phyloP scores from a whole-genome alignment of 2,113 vertebrate genomes.

The Parotia lawesii region DNA sequence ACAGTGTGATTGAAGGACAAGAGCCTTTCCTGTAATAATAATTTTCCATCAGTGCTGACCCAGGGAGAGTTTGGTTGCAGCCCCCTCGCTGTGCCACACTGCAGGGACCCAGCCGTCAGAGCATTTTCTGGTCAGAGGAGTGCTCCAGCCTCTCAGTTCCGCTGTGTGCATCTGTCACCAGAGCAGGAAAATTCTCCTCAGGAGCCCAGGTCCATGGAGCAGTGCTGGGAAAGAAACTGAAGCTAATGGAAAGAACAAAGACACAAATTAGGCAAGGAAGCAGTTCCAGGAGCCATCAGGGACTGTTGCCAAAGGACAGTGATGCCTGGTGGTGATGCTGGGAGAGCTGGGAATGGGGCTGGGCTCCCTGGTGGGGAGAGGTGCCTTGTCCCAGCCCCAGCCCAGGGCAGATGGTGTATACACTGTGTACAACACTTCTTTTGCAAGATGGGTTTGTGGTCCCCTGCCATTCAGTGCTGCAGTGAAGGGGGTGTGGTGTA shows the following conservation, averaged over 20 bases:
- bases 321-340: not conserved
- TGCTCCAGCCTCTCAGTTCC: not conserved
- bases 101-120: not conserved
- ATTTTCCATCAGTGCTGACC: not conserved
- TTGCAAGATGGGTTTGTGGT: not conserved
- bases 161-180: not conserved
- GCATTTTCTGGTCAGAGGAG: not conserved
- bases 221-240: not conserved
- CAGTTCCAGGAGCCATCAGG: not conserved
- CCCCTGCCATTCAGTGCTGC: not conserved
- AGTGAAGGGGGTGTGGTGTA: accelerated
- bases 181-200: not conserved
- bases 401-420: accelerated
- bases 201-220: not conserved
- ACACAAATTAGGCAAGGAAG: not conserved
- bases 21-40: not conserved
- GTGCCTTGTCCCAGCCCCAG: not conserved
- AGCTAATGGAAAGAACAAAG: not conserved
- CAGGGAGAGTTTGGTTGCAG: not conserved
- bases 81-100: not conserved
- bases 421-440: not conserved
- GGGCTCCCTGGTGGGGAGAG: not conserved
- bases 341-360: not conserved
- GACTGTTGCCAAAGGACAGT: not conserved
- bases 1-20: not conserved